These are phyloP conservation scores for Brachymystax lenok DNA, from an alignment of 2,797 vertebrate genomes.

Conservation along the genomic window DNA sequence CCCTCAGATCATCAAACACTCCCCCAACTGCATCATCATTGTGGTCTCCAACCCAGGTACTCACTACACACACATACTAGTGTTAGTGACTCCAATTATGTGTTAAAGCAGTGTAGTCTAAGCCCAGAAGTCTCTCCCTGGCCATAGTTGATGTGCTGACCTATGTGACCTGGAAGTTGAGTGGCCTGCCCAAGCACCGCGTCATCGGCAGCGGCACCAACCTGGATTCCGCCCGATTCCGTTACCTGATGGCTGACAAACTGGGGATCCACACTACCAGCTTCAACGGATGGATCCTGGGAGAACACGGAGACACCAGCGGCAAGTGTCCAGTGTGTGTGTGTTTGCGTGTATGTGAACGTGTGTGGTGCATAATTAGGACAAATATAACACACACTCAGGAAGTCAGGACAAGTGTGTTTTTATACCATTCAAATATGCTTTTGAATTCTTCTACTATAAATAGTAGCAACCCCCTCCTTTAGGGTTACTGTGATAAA, in stretches of 20 bases:
- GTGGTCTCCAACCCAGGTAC: conserved; percentile 97
- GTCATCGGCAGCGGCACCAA: conserved; percentile 98
- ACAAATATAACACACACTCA: too few relatives aligned
- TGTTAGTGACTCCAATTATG: not conserved
- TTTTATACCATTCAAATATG: too few relatives aligned
- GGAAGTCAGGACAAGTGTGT: too few relatives aligned
- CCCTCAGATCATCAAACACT: conserved; percentile 91
- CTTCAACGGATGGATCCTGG: conserved; percentile 94
- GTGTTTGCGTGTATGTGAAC: not conserved
- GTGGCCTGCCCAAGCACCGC: conserved; percentile 91
- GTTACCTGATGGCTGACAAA: conserved; percentile 88
- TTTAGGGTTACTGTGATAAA: not conserved
- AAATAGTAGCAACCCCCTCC: not conserved
- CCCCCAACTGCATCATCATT: conserved; percentile 88
- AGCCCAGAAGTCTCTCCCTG: not conserved
- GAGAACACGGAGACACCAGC: conserved; percentile 95
- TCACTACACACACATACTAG: not conserved
- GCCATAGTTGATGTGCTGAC: conserved; percentile 91
- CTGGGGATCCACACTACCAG: conserved; percentile 89
- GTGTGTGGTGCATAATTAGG: too few relatives aligned
- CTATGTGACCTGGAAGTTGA: conserved; percentile 97
- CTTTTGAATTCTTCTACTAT: not conserved
- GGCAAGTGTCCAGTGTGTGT: conserved; percentile 70
- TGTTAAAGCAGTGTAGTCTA: not conserved
- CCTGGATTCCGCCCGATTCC: conserved; percentile 94